Evolutionary conservation across 2,797 vertebrate species (phyloP).

Genomic region (Cirrhinus molitorella): DNA sequence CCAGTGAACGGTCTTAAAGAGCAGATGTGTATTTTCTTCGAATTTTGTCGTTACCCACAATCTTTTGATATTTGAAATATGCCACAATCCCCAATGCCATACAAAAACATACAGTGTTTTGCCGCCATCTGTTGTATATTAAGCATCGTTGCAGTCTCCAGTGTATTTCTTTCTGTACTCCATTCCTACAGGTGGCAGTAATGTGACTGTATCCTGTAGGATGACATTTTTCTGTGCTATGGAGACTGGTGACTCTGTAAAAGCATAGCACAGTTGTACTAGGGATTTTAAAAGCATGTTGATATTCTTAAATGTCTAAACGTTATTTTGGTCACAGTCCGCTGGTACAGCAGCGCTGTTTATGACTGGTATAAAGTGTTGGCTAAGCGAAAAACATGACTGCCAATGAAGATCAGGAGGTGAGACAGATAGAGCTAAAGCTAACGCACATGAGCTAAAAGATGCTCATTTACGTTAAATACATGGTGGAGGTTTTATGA

Average conservation of each 20-base stretch:
- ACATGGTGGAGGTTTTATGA: neutral
- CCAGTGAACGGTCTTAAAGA: neutral
- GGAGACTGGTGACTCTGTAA: neutral
- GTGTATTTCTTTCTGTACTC: neutral
- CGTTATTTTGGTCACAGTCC: neutral
- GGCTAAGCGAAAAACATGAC: constrained; percentile 78
- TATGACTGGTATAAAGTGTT: constrained; percentile 13
- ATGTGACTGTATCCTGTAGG: neutral
- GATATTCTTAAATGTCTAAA: constrained; percentile 1
- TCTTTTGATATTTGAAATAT: neutral
- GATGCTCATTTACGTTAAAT: constrained; percentile 6
- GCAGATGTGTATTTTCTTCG: neutral
- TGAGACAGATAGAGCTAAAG: constrained; percentile 64
- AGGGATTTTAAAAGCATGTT: constrained; percentile 30
- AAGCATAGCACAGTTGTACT: neutral
- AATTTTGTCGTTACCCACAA: neutral
- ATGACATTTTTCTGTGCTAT: neutral
- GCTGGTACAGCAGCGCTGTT: constrained; percentile 12
- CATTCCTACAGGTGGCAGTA: constrained; percentile 42
- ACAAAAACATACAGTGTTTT: neutral
- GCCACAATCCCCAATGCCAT: too few species aligned
- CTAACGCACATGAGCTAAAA: constrained; percentile 24
- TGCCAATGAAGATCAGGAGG: constrained; percentile 96
- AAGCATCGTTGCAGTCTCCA: neutral
- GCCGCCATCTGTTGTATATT: neutral